Conservation (phyloP, 2,797 vertebrate genomes). For the Gallinago nigripennis region DNA sequence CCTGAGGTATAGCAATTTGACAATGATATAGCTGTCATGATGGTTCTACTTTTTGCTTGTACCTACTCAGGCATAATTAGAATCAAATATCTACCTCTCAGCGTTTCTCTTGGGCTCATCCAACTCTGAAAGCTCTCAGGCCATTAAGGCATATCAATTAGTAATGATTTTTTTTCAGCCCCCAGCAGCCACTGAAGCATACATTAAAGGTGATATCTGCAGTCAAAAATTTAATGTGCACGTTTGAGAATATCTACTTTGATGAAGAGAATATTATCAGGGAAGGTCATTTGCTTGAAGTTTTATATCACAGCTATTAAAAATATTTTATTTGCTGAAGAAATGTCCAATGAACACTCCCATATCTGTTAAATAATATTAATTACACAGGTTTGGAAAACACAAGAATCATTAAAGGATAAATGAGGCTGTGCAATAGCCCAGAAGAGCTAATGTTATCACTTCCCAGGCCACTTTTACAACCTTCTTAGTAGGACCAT, state of each 20-base stretch:
- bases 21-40: slow-evolving; percentile 76
- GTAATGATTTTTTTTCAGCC: slow-evolving; percentile 77
- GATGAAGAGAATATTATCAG: slow-evolving; percentile 42
- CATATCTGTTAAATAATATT: slow-evolving; percentile 50
- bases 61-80: slow-evolving; percentile 74
- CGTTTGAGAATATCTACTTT: slow-evolving; percentile 66
- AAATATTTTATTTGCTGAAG: slow-evolving; percentile 62
- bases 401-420: slow-evolving; percentile 63
- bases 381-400: slow-evolving; percentile 66
- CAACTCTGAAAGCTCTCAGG: slow-evolving; percentile 72
- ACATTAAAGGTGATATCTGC: slow-evolving; percentile 71
- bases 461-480: slow-evolving; percentile 48
- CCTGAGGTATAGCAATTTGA: slow-evolving; percentile 61
- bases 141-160: slow-evolving; percentile 82
- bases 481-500: slow-evolving; percentile 1
- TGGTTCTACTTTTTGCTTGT: slow-evolving; percentile 65
- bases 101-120: slow-evolving; percentile 69
- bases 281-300: slow-evolving; percentile 59
- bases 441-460: slow-evolving; percentile 52
- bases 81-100: slow-evolving; percentile 79
- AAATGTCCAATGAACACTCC: slow-evolving; percentile 41
- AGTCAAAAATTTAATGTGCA: slow-evolving; percentile 66
- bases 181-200: slow-evolving; percentile 63
- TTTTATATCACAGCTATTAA: slow-evolving; percentile 56
- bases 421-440: slow-evolving; percentile 52